These are phyloP conservation scores for Oscheius sp. DNA, from an alignment of 2,888 invertebrate genomes.

Conservation along the genomic window DNA sequence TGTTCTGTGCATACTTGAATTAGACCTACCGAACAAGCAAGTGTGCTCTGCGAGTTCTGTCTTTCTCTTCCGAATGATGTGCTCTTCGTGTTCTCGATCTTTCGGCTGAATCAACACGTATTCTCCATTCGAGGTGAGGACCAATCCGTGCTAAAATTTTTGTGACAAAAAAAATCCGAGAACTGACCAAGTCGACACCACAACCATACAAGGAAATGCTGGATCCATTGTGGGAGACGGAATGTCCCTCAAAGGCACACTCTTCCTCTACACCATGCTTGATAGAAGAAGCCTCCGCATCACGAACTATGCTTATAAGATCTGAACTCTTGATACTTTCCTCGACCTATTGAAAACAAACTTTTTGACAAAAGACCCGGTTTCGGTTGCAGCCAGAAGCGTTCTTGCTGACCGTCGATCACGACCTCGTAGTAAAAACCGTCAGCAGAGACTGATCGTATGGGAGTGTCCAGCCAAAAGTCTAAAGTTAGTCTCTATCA, in stretches of 20 bases:
- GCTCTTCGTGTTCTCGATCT: conserved; percentile 34
- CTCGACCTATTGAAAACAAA: not conserved
- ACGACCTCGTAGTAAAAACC: conserved; percentile 33
- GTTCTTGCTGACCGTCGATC: conserved; percentile 27
- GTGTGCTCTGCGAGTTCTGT: conserved; percentile 49
- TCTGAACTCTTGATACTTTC: conserved; percentile 26
- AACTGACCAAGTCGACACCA: conserved; percentile 54
- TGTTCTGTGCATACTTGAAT: too few relatives aligned
- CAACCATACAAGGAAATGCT: conserved; percentile 62
- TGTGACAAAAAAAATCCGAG: not conserved
- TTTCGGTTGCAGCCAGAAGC: conserved; percentile 33
- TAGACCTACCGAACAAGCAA: conserved; percentile 51
- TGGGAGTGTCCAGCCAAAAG: conserved; percentile 33
- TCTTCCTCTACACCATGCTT: conserved; percentile 42
- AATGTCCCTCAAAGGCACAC: conserved; percentile 59
- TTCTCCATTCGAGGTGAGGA: conserved; percentile 53
- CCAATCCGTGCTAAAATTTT: conserved; percentile 58
- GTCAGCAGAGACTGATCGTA: not conserved
- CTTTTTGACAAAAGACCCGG: conserved; percentile 13
- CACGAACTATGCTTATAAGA: conserved; percentile 42
- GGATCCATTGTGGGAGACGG: conserved; percentile 43
- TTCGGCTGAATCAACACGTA: conserved; percentile 60
- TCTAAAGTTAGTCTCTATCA: not conserved
- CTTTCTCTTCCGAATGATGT: conserved; percentile 60
- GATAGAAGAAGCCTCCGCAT: conserved; percentile 39